A percentile compares a stretch with the other conserved stretches of the same genome.
Conservation (phyloP, 2,113 vertebrate species). For the Mesembrinibis cayennensis region DNA sequence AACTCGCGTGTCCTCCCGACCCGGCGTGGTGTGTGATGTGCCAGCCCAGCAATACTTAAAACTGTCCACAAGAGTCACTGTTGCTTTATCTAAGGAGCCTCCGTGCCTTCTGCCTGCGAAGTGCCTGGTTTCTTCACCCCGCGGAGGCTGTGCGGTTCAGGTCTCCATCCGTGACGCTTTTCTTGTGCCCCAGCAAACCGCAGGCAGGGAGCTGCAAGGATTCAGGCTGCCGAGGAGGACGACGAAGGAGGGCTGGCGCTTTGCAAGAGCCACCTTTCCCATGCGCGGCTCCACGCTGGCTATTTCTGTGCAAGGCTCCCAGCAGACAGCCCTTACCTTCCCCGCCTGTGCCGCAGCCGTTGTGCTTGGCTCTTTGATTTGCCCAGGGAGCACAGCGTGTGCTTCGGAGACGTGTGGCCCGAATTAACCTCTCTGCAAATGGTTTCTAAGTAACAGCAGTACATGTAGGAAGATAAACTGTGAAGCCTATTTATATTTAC, state of each 20-base stretch:
- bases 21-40: accelerated
- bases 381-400: constrained; percentile 32
- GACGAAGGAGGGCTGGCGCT: neutral
- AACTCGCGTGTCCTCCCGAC: accelerated
- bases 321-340: neutral
- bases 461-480: constrained; percentile 3
- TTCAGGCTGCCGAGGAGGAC: neutral
- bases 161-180: neutral
- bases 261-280: neutral
- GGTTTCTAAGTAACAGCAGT: constrained; percentile 61
- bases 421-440: constrained; percentile 56
- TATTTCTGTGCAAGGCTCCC: neutral
- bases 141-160: accelerated
- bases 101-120: neutral
- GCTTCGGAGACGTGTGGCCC: constrained; percentile 5
- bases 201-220: neutral
- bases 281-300: neutral
- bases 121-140: neutral
- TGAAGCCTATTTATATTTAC: constrained; percentile 67
- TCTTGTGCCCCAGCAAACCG: accelerated
- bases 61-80: constrained; percentile 61
- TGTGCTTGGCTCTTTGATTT: neutral
- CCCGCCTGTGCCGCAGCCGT: neutral
- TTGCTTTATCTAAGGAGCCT: constrained; percentile 34
- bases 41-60: constrained; percentile 27